Conservation (phyloP, 2,113 vertebrate genomes). For the Dicrurus megarhynchus region DNA sequence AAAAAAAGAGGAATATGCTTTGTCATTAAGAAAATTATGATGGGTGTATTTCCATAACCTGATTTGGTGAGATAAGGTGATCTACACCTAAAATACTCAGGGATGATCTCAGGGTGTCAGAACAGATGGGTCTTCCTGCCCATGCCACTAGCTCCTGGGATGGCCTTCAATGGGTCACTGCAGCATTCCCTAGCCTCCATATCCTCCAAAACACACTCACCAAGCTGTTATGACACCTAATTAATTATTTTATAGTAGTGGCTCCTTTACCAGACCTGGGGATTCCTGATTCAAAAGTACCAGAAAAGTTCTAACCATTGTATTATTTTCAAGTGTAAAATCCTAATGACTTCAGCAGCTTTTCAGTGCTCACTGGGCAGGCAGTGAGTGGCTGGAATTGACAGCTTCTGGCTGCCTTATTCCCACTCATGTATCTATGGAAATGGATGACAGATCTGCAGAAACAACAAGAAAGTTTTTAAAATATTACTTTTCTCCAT, state of each 20-base stretch:
- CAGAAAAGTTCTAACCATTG: neutral
- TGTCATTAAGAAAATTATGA: neutral
- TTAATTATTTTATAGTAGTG: neutral
- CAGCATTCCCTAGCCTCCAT: rapidly evolving
- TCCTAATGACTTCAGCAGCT: conserved; percentile 37
- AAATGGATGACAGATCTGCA: conserved; percentile 34
- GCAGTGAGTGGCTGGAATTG: conserved; percentile 42
- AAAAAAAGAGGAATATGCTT: neutral
- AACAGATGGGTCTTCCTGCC: neutral
- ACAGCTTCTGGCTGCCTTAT: conserved; percentile 4
- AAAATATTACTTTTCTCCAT: neutral
- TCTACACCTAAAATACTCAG: neutral
- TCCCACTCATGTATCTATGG: conserved; percentile 19
- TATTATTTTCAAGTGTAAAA: conserved; percentile 20
- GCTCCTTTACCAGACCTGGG: neutral
- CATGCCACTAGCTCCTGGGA: neutral
- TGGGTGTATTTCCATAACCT: neutral
- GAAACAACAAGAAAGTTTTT: conserved; percentile 26
- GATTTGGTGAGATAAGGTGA: neutral
- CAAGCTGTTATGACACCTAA: neutral
- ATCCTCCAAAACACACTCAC: neutral
- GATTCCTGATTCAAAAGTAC: neutral
- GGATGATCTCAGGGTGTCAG: neutral
- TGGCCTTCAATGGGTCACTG: neutral
- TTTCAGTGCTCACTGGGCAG: conserved; percentile 14